Base-by-base conservation (phyloP, 2,797 vertebrate species). In the Apogon talboti region DNA sequence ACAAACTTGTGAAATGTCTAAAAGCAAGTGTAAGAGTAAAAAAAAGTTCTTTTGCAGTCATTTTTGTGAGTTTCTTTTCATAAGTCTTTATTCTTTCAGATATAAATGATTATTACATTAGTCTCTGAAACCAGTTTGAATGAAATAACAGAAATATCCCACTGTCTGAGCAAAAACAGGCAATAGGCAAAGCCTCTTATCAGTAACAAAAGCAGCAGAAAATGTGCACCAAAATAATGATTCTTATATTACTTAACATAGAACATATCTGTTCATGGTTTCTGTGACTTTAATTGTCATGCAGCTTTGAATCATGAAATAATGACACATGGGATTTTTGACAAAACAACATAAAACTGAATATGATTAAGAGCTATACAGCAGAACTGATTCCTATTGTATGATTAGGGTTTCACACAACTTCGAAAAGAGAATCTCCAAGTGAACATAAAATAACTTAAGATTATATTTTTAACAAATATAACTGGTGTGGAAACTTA, bases 391-490 rank as follows among this genome's bases (percentile, higher is more conserved):
- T 66, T 55, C 41, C 58, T 64, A 72, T 52, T 12, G 30, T 53
- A 43, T 66, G 64, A 52, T 55, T 43, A 41, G 35, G 42, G 33
- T 50, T 69, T 74, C 57, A 76, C 16, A 58, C 19, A 76, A 48
- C 14, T 53, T 56, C 71, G 44, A 28, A 70, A 80, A 76, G 45
- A 63, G 62, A 78, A 56, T 21, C 30, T 49, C 33, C 66, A 28
- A 72, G 53, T 63, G 35, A 81, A 74, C 44, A 21, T 54, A 18
- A 88, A 91, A 91, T 91, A 92, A 91, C 84, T 93, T 92, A 92
- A 79, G 54, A 75, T 81, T 74, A 76, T 64, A 59, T 81, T 82
- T 87, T 76, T 52, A 81, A 88, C 67, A 84, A 84, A 83, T 74
- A 84, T 76, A 86, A 78, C 76, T 74, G 64, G 64, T 83, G 76